Conservation (phyloP, 2,113 vertebrate species). For the Leptobrachium leishanense region DNA sequence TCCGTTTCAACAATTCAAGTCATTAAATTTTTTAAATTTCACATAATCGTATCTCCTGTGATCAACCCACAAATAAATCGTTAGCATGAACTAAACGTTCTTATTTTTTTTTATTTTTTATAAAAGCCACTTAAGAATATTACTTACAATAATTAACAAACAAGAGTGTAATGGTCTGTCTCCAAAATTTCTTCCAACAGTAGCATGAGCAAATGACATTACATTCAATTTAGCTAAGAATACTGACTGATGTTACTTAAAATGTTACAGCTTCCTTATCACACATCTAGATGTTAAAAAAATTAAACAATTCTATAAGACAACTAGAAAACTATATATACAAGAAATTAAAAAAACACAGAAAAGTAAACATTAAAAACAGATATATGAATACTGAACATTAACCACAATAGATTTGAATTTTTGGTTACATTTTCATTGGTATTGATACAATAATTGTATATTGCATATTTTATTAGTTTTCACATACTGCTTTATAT, state of each 20-base stretch:
- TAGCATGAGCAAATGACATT: conserved; percentile 3
- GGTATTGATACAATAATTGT: background rate
- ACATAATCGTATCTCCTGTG: too few species aligned
- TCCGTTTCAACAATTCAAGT: too few species aligned
- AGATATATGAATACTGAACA: background rate
- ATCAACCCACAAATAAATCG: too few species aligned
- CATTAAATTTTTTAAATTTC: too few species aligned
- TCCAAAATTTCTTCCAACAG: background rate
- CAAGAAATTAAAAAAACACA: conserved; percentile 7
- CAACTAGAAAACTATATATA: conserved; percentile 6
- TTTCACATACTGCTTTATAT: background rate
- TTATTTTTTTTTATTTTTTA: background rate
- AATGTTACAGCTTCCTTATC: background rate
- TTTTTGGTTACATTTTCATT: background rate
- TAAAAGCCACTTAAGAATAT: conserved; percentile 7
- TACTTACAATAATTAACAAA: background rate
- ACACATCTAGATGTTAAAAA: background rate
- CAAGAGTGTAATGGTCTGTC: background rate
- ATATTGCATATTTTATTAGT: background rate
- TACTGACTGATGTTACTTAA: background rate
- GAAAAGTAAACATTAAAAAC: background rate
- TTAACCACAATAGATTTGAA: too few species aligned
- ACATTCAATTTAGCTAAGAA: conserved; percentile 15
- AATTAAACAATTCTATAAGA: conserved; percentile 4
- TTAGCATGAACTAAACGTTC: too few species aligned